Base-by-base conservation (phyloP, 2,113 vertebrate species). In the Calidris pygmaea region DNA sequence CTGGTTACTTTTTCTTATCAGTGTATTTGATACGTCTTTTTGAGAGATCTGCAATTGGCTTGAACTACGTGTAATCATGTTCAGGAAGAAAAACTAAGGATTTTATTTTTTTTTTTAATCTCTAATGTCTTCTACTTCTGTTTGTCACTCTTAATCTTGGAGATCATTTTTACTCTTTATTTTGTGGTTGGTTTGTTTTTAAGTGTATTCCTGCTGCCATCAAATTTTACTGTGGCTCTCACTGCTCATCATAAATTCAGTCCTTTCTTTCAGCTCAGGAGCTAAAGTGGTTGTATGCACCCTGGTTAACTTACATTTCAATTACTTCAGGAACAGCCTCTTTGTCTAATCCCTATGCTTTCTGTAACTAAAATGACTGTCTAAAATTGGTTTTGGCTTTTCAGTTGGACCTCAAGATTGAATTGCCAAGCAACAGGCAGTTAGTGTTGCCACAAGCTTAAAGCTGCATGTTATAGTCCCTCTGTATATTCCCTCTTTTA, bases 231-330 rank as follows among this genome's bases (percentile, higher is more conserved):
- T 86, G 37, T 85, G 71, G 55, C 79, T 93, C 96, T 95, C 82
- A 66, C 75, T 81, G 72, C 68, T 93, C 19, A 85, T 90, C 81
- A 97, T 96, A 93, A 96, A 96, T 97, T 93, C 92, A 92, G 79
- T 74, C 63, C 18, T 27, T 86, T 24, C 76, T 75, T 96, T 90
- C 79, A 91, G 85, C 72, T 96, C 12, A 20, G 85, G 39, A 96
- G 73, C 85, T 90, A 39, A 83, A 94, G 82, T 91, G 73, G 65
- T 77, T 83, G 60, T 67, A 37, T 85, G 72, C 34, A 87, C 47
- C 85, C 47, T 89, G 90, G 65, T 94, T 90, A 92, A 84, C 92
- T 93, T 88, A 81, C 12, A 71, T 88, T 93, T 89, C 77, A 90
- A 4, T 95, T 94, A 84, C 48, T 78, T 90, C 56, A 89, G 81